Percentiles rank a stretch among this genome's conserved stretches.
phyloP scores from a whole-genome alignment of 2,113 vertebrate species.

The Halcyon senegalensis region DNA sequence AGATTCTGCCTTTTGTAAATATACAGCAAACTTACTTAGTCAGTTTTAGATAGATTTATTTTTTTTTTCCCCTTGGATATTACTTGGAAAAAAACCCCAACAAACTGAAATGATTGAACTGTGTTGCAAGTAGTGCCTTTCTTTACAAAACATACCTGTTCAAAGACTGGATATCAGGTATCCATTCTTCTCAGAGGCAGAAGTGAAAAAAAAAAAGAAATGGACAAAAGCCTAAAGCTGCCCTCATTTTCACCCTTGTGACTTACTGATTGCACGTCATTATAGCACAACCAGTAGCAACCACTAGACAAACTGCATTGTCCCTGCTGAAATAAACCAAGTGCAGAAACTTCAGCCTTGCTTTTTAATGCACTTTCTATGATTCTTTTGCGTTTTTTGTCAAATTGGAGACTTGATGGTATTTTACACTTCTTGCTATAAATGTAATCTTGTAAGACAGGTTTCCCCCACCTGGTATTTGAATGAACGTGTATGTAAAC shows the following conservation, averaged over 20 bases:
- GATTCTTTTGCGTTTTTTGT: background rate
- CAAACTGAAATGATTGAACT: background rate
- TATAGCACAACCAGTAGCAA: background rate
- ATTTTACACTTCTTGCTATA: background rate
- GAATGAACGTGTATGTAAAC: background rate
- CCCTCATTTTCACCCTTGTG: slow-evolving; percentile 64
- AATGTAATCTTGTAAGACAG: background rate
- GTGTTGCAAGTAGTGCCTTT: background rate
- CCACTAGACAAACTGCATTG: background rate
- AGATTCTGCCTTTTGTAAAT: background rate
- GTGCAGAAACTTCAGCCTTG: background rate
- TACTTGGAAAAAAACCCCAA: background rate
- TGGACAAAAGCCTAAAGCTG: slow-evolving; percentile 57
- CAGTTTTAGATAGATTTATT: slow-evolving; percentile 15
- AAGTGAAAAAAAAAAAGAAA: background rate
- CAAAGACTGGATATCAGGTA: slow-evolving; percentile 56
- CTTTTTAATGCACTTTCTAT: background rate
- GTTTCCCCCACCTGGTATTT: background rate
- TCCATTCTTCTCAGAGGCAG: slow-evolving; percentile 26
- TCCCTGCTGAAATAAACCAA: background rate
- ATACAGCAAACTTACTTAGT: background rate
- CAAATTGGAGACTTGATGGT: background rate
- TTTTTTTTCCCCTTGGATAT: background rate
- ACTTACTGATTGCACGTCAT: background rate
- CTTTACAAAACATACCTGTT: slow-evolving; percentile 31